These are phyloP conservation scores for Aptenodytes forsteri DNA, from an alignment of 2,113 vertebrate species.

Conservation along the genomic window DNA sequence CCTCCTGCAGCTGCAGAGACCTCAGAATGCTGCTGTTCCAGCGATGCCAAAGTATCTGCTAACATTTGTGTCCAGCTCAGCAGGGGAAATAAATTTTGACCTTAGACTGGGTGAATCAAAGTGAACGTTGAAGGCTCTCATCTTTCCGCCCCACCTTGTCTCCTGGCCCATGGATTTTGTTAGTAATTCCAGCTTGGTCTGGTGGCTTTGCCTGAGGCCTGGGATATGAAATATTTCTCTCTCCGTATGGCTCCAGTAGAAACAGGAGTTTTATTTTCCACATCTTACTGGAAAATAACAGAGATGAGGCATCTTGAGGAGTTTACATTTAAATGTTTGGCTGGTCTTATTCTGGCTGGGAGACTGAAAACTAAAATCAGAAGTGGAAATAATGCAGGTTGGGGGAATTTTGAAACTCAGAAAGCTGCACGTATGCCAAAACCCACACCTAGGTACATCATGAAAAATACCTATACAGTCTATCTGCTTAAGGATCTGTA, in stretches of 20 bases:
- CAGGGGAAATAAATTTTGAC: neutral
- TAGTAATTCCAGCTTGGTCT: slow-evolving; percentile 23
- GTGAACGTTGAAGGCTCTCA: neutral
- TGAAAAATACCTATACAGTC: neutral
- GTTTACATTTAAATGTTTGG: slow-evolving; percentile 6
- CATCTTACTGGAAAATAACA: slow-evolving; percentile 61
- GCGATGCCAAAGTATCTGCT: neutral
- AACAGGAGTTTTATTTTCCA: slow-evolving; percentile 64
- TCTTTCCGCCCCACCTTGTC: neutral
- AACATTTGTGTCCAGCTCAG: neutral
- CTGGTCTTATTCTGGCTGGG: slow-evolving; percentile 7
- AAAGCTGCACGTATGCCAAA: neutral
- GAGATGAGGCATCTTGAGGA: slow-evolving; percentile 21
- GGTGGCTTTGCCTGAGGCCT: slow-evolving; percentile 41
- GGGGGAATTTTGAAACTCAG: neutral
- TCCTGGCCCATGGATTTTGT: slow-evolving; percentile 4
- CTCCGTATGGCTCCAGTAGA: neutral
- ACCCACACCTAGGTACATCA: neutral
- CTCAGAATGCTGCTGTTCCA: neutral
- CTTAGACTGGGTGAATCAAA: neutral
- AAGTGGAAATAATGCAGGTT: slow-evolving; percentile 35
- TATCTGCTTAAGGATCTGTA: neutral
- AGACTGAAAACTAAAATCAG: slow-evolving; percentile 5
- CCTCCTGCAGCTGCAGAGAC: neutral
- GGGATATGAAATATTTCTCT: slow-evolving; percentile 17